Base-by-base conservation (phyloP, 35 echinoderm and acorn worm species). In the Ophioderma brevispina region DNA sequence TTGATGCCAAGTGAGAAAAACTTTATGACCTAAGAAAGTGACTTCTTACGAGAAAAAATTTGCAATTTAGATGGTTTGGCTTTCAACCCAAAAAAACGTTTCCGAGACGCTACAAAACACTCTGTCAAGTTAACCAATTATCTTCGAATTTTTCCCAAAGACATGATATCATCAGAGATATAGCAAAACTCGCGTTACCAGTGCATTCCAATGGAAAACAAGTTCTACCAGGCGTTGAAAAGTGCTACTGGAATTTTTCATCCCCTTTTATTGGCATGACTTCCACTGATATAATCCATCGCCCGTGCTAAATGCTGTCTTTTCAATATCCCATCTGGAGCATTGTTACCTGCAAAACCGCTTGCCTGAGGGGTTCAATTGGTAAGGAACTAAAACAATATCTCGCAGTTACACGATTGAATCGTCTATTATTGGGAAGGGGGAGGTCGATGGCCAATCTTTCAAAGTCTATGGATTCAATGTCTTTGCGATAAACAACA, bases 1-100 rank as follows among this genome's bases (percentile, higher is more conserved):
- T 37, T 32, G 13, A 90, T 84, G 0, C 93, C 88, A 3, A 76
- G 36, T 18, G n/a, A 35, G 0, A 8, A 84, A 90, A 0, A 94
- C 84, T 31, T 90, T 75, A 40, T 94, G 88, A 19, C 93, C 93
- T 31, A 94, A 64, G 33, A 87, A 94, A 0, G 83, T 81, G 11
- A 94, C 90, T 37, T 81, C 55, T 13, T 40, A 0, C 13, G 30
- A 32, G 55, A n/a, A 75, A 89, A 23, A 89, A 64, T 14, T 81
- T 13, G 39, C 87, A n/a, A 89, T 37, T 89, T 89, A 19, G 81
- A 36, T 0, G 87, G 87, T 1, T 79, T 41, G 0, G 82, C 21
- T 50, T 89, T 89, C 6, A 89, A 79, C 15, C 43, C 43, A n/a
- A n/a, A n/a, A n/a, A n/a, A 31, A 79, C 87, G 3, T 78, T 11